Evolutionary conservation across 2,797 vertebrate species (phyloP).

Genomic region (Orientallactaga sibirica): DNA sequence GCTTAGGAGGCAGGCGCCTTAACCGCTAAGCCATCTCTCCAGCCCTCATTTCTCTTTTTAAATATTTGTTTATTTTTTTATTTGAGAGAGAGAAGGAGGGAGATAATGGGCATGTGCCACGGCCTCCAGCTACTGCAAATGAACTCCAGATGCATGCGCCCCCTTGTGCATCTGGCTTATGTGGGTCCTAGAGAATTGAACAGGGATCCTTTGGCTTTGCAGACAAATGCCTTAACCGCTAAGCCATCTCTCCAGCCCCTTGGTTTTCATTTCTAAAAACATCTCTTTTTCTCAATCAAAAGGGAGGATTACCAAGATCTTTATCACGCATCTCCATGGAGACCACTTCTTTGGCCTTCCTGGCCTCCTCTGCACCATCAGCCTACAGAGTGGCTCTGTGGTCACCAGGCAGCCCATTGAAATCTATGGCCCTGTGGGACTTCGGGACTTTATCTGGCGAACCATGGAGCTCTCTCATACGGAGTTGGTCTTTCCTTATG

Average conservation of each 20-base stretch:
- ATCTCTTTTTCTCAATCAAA: slow-evolving; percentile 63
- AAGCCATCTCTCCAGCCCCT: no score
- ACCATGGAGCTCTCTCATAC: slow-evolving; percentile 93
- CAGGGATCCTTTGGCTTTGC: no score
- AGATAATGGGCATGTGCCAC: no score
- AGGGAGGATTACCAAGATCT: slow-evolving; percentile 96
- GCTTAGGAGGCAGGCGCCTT: no score
- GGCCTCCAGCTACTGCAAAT: no score
- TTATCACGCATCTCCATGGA: slow-evolving; percentile 96
- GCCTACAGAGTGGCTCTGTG: slow-evolving; percentile 89
- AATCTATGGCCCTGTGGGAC: slow-evolving; percentile 93
- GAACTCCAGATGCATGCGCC: no score
- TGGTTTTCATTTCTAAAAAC: slow-evolving; percentile 45
- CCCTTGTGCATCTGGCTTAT: no score
- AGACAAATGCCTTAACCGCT: no score
- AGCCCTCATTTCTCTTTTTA: slow-evolving; percentile 1
- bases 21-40: no score
- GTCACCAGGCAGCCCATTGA: slow-evolving; percentile 88
- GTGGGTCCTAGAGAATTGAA: no score
- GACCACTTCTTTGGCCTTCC: slow-evolving; percentile 97
- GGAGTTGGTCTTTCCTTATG: slow-evolving; percentile 91
- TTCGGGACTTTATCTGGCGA: slow-evolving; percentile 91
- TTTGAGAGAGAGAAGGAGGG: no score
- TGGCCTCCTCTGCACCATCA: slow-evolving; percentile 95
- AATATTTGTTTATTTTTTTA: no score